Evolutionary conservation across 2,888 invertebrate genomes (phyloP).

Genomic region (Unio delphinus): DNA sequence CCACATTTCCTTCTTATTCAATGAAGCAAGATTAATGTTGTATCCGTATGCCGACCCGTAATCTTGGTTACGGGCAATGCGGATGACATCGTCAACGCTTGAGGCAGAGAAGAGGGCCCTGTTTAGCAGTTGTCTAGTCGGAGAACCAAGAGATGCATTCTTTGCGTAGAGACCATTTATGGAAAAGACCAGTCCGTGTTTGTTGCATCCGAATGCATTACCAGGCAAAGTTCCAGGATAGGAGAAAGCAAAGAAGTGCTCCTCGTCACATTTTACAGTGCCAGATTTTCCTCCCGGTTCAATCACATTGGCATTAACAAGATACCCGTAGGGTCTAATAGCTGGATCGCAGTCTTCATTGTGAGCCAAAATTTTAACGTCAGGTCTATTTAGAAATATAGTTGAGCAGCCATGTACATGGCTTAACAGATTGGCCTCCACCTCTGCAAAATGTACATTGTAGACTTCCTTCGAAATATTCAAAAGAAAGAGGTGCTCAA

Average conservation of each 20-base stretch:
- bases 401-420: conserved; percentile 30
- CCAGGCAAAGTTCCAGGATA: conserved; percentile 23
- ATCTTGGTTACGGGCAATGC: neutral
- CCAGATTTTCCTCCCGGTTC: conserved; percentile 4
- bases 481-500: conserved; percentile 29
- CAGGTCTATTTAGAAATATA: conserved; percentile 25
- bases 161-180: conserved; percentile 4
- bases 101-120: conserved; percentile 1
- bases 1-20: conserved; percentile 3
- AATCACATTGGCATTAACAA: conserved; percentile 22
- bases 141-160: neutral
- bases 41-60: conserved; percentile 2
- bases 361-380: conserved; percentile 11
- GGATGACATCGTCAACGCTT: neutral
- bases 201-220: conserved; percentile 14
- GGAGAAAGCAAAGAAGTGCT: conserved; percentile 31
- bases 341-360: conserved; percentile 34
- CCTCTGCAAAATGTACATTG: conserved; percentile 2
- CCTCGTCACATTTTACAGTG: neutral
- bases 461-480: conserved; percentile 26
- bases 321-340: conserved; percentile 27
- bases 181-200: conserved; percentile 3
- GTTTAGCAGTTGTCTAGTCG: neutral
- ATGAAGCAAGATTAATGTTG: conserved; percentile 2
- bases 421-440: neutral